Percentiles rank a stretch among this genome's conserved stretches.
Conservation (phyloP, 2,113 vertebrate species). For the Aegypius monachus region DNA sequence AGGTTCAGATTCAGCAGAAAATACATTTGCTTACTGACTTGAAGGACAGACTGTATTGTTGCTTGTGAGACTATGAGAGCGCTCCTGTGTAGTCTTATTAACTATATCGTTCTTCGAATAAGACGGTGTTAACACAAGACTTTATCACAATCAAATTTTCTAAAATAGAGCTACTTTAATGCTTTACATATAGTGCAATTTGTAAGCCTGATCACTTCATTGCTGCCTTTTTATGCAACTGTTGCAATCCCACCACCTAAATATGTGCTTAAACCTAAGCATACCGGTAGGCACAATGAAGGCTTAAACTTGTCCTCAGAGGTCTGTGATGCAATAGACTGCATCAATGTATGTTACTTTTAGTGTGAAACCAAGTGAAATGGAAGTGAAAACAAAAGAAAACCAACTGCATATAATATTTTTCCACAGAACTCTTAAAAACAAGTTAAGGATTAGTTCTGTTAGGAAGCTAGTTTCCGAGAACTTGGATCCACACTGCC, state of each 20-base stretch:
- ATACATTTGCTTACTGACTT: not conserved
- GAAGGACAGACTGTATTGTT: not conserved
- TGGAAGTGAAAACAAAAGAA: not conserved
- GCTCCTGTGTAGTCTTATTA: not conserved
- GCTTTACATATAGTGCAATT: not conserved
- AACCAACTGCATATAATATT: not conserved
- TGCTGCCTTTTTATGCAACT: not conserved
- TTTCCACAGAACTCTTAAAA: not conserved
- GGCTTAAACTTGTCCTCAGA: not conserved
- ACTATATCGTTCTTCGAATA: not conserved
- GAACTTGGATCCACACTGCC: not conserved
- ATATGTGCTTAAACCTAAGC: not conserved
- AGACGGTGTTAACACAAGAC: not conserved
- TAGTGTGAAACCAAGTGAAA: not conserved
- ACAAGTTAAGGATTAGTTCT: not conserved
- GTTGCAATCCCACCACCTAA: not conserved
- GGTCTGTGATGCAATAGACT: not conserved
- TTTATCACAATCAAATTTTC: not conserved
- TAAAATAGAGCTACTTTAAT: not conserved
- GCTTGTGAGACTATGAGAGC: not conserved
- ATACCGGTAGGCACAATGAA: not conserved
- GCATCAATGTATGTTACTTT: not conserved
- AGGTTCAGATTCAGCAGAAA: not conserved
- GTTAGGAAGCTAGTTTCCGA: not conserved
- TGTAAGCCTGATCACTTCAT: not conserved